phyloP scores from a whole-genome alignment of 1,140 invertebrate species.

The Trichonephila clavata region DNA sequence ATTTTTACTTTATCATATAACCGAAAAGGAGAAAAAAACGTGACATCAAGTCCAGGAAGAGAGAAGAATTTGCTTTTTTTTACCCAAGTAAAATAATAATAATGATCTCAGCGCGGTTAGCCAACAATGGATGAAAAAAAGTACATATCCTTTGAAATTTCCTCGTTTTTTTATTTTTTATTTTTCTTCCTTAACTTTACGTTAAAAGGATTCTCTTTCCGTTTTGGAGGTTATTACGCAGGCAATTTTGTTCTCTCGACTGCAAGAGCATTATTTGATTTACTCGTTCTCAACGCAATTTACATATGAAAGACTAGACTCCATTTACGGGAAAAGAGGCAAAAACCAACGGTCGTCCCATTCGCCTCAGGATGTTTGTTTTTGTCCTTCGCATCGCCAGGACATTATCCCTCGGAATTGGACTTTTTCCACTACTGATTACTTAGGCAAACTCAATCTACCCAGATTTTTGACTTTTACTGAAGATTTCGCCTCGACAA shows the following conservation, averaged over 20 bases:
- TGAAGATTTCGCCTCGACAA: constrained; percentile 25
- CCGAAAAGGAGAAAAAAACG: no score
- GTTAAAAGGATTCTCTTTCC: constrained; percentile 54
- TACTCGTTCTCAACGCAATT: constrained; percentile 57
- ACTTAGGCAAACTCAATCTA: constrained; percentile 59
- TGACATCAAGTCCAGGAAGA: not conserved
- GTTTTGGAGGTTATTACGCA: constrained; percentile 56
- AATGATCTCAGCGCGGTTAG: constrained; percentile 17
- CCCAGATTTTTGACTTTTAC: constrained; percentile 62
- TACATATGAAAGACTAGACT: constrained; percentile 55
- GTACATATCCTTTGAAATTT: constrained; percentile 16
- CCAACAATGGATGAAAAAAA: constrained; percentile 20
- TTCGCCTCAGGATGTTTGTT: constrained; percentile 47
- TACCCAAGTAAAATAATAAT: constrained; percentile 30
- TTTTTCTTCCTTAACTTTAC: not conserved
- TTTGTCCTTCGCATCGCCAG: constrained; percentile 40
- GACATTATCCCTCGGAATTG: constrained; percentile 53
- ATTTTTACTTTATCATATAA: not conserved
- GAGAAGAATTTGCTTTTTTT: not conserved
- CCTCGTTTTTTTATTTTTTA: not conserved
- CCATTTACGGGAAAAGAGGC: constrained; percentile 30
- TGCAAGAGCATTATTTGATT: constrained; percentile 60
- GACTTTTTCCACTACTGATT: constrained; percentile 54
- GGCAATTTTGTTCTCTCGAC: constrained; percentile 56
- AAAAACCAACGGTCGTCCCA: constrained; percentile 11